A percentile compares a stretch with the other conserved stretches of the same genome.
These are phyloP conservation scores for Agonopterix arenella DNA, from an alignment of 2,888 invertebrate genomes.

Conservation along the genomic window DNA sequence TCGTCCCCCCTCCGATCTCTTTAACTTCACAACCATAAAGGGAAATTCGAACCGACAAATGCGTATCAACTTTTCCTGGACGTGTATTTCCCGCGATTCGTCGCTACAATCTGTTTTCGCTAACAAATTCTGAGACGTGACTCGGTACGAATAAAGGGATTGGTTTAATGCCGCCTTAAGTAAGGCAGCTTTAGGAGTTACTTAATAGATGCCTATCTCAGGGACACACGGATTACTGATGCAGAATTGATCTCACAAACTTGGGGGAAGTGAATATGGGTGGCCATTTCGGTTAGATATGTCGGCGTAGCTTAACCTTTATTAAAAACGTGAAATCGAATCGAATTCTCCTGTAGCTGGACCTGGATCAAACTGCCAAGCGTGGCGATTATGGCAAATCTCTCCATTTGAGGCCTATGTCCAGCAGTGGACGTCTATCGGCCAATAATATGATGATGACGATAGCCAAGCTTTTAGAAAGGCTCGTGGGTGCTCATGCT, in stretches of 20 bases:
- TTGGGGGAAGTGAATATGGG: no score
- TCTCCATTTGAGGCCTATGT: no score
- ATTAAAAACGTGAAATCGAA: no score
- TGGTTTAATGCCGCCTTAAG: conserved; percentile 34
- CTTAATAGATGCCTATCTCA: conserved; percentile 37
- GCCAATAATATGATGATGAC: no score
- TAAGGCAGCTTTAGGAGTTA: conserved; percentile 28
- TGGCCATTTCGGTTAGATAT: no score
- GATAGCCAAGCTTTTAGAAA: no score
- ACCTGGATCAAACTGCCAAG: no score
- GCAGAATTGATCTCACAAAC: not conserved
- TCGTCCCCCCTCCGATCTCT: conserved; percentile 1
- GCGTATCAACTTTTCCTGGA: conserved; percentile 18
- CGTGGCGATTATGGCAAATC: no score
- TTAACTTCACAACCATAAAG: conserved; percentile 5
- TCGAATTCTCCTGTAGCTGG: no score
- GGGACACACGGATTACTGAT: conserved; percentile 21
- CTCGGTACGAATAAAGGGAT: conserved; percentile 35
- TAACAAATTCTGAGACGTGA: conserved; percentile 37
- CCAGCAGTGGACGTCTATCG: no score
- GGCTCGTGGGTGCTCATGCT: no score
- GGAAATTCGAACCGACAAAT: conserved; percentile 5
- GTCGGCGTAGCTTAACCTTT: no score
- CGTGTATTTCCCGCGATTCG: conserved; percentile 19
- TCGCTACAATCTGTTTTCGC: conserved; percentile 29